Evolutionary conservation across 92 coral and sea anemone species (phyloP), one percentile per base, ranked within the genome.

Genomic region (Scolanthus callimorphus): DNA sequence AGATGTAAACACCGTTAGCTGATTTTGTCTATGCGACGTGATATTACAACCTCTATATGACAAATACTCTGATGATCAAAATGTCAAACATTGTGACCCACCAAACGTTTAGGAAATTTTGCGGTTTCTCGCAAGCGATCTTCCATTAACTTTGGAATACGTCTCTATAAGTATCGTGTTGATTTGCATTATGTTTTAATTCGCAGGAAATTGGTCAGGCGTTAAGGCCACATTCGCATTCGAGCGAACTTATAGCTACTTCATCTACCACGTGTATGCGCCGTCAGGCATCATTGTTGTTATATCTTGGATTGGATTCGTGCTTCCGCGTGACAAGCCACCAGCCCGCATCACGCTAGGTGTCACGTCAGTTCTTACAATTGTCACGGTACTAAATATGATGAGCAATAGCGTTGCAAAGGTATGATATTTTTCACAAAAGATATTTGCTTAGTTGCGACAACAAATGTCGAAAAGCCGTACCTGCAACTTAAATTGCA

Each of bases 291-390:
- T 90, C 48, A 82, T 90, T 25, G 97, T 90, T 28, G 72, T 90
- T 67, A 66, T 90, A 26, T 90, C 97, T 11, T 90, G 97, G 97
- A 56, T 85, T 25, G 81, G 86, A 2, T 90, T 90, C 63, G 89
- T 90, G 6, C 65, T 90, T 20, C 97, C 97, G 47, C 83, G 91
- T 57, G 83, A 76, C 47, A 83, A 81, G 51, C 90, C 91, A 25
- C 91, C 97, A 19, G 97, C 97, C 34, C 91, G 97, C 31, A 73
- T 89, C 63, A 84, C 97, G 48, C 76, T 89, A 11, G 97, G 85
- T 25, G 86, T 89, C 62, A 89, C 97, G 9, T 83, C 91, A 43
- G 85, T 89, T 4, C 74, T 89, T 37, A 89, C 97, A 25, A 80
- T 82, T 48, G 97, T 89, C 62, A 89, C 97, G 51, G 80, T 89